Evolutionary conservation across 2,888 invertebrate species (phyloP), one percentile per base, ranked within the genome.

Genomic region (Drosophila eohydei): DNA sequence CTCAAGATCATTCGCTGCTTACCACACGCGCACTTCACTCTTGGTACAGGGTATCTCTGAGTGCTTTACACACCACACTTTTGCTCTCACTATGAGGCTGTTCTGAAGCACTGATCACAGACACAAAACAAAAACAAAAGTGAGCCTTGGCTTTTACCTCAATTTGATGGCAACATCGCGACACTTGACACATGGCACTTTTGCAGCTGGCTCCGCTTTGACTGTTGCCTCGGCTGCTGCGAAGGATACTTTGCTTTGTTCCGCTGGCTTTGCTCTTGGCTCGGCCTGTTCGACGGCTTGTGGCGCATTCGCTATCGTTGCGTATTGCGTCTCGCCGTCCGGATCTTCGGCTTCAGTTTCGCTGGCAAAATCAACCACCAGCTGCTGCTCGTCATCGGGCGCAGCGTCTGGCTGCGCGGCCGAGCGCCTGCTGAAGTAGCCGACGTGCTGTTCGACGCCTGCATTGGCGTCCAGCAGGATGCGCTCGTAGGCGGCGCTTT

Each of bases 121-220:
- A 12, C 12, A 7, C n/a, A n/a, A 11, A 50, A 5, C 4, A 43
- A 30, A 14, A 52, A 43, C 3, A 43, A 38, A 14, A 2, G 0
- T 5, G 7, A 26, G 36, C 30, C 36, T 40, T 51, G 51, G 59
- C 14, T 11, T 71, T 80, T 91, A 91, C 92, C 92, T 91, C 69
- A 92, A 79, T 76, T 90, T 90, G 59, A 90, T 84, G 74, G 92
- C 91, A 71, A 85, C 69, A 65, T 92, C 87, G 64, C 88, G 90
- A 69, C 92, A 92, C 80, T 92, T 92, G 79, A 85, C 80, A 69
- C 92, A 92, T 85, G 92, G 92, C 90, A 92, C 92, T 78, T 79
- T 58, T 14, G 43, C 50, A 50, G 41, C 14, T 43, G 56, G 26
- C 34, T 40, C 54, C 34, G 41, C 16, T 5, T 26, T 28, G 44